phyloP scores from a whole-genome alignment of 1,140 invertebrate genomes.

The Subanguina moxae region DNA sequence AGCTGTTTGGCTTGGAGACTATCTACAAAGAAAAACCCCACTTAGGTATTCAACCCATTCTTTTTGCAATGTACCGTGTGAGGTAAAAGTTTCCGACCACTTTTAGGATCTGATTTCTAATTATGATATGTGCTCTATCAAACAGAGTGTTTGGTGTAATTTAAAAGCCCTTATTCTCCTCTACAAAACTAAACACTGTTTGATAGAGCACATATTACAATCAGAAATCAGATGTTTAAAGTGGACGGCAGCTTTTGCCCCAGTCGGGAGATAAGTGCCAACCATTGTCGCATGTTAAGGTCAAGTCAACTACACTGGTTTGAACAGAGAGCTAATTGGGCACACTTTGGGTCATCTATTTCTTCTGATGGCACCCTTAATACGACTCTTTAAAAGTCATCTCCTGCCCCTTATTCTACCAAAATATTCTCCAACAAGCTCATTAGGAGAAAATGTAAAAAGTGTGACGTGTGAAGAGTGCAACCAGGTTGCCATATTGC shows the following conservation, averaged over 20 bases:
- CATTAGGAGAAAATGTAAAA: background rate
- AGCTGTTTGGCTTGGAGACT: slow-evolving; percentile 4
- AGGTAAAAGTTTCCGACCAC: no score
- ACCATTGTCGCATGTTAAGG: no score
- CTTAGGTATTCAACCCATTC: background rate
- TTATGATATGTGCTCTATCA: no score
- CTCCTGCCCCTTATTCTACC: background rate
- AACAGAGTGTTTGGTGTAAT: no score
- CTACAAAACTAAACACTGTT: no score
- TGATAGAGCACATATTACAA: no score
- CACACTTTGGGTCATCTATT: slow-evolving; percentile 7
- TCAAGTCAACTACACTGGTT: slow-evolving; percentile 1
- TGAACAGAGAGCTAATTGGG: slow-evolving; percentile 10
- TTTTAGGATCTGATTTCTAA: no score
- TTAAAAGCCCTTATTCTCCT: no score
- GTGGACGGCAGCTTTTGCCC: no score
- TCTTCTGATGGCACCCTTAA: background rate
- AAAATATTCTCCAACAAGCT: background rate
- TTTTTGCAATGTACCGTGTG: no score
- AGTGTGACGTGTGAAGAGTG: slow-evolving; percentile 3
- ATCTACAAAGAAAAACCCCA: background rate
- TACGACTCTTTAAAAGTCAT: background rate
- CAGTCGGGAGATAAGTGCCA: no score
- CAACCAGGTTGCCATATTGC: slow-evolving; percentile 8
- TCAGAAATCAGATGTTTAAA: no score